Base-by-base conservation (phyloP, 1,140 invertebrate species). In the Eurosta solidaginis region DNA sequence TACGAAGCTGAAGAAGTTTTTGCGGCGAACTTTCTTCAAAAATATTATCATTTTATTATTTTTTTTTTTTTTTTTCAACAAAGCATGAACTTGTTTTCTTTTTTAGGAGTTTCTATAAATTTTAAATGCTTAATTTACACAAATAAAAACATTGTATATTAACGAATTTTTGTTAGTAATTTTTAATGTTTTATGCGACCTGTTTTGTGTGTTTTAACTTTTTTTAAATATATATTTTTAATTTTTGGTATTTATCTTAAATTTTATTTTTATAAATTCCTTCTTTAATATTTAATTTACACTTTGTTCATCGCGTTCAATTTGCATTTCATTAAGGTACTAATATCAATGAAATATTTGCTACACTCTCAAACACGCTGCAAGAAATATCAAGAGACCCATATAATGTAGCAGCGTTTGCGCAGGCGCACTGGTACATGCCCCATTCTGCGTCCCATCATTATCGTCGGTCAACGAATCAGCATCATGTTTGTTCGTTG, bases 401-500 rank as follows among this genome's bases (percentile, higher is more conserved):
- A 20, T n/a, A 68, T 68, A 68, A 20, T 3, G 1, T 7, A 68
- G 17, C 9, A 42, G 33, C 59, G 59, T 20, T 40, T 68, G 59
- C 59, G 59, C 9, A 22, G 1, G 36, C 0, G n/a, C 17, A 10
- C 29, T 68, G 14, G 7, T 40, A 40, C 59, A 40, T 3, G 59
- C 73, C 27, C 29, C 42, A 6, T 10, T 42, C 12, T 74, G 40
- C 1, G 14, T 74, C 40, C 20, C 83, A 42, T 85, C 83, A 63
- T 73, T 77, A 36, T 78, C 75, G 12, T 78, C 42, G 36, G 85
- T 85, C 17, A 85, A 22, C 27, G 83, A 87, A 77, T 85, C 82
- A 78, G 85, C 84, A 77, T 87, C 85, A 29, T 87, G 85, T 33
- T 85, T 85, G 0, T 79, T 74, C 1, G 47, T 82, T 59, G 33